Percentiles rank a stretch among this genome's conserved stretches.
phyloP scores from a whole-genome alignment of 2,113 vertebrate genomes.

The Dasypus novemcinctus region DNA sequence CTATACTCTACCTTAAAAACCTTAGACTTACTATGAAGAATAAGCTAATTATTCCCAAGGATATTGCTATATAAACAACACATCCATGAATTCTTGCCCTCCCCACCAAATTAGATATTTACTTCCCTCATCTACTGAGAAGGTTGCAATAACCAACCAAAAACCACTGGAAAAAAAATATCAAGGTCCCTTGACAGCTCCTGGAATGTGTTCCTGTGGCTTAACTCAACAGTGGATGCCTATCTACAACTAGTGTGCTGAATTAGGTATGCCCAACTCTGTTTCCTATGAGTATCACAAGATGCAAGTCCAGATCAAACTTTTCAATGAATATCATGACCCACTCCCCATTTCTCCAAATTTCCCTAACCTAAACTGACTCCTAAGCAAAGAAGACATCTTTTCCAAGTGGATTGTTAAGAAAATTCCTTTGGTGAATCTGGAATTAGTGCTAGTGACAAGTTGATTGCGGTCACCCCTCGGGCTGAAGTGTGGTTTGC shows the following conservation, averaged over 20 bases:
- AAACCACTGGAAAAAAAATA: not conserved
- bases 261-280: not conserved
- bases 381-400: not conserved
- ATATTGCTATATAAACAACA: not conserved
- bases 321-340: not conserved
- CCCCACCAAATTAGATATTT: not conserved
- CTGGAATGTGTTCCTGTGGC: not conserved
- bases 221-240: not conserved
- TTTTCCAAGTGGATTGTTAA: slow-evolving; percentile 52
- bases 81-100: not conserved
- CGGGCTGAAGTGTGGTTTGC: no score
- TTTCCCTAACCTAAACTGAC: not conserved
- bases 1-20: not conserved
- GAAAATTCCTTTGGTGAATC: slow-evolving; percentile 66
- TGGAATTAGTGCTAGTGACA: slow-evolving; percentile 75
- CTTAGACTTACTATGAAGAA: not conserved
- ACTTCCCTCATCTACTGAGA: not conserved
- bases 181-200: not conserved
- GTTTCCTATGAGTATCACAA: not conserved
- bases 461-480: no score
- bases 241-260: not conserved
- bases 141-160: not conserved
- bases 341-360: not conserved
- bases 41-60: not conserved
- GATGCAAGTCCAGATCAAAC: not conserved